phyloP scores from a whole-genome alignment of 2,888 invertebrate species.

The Colletes collaris region DNA sequence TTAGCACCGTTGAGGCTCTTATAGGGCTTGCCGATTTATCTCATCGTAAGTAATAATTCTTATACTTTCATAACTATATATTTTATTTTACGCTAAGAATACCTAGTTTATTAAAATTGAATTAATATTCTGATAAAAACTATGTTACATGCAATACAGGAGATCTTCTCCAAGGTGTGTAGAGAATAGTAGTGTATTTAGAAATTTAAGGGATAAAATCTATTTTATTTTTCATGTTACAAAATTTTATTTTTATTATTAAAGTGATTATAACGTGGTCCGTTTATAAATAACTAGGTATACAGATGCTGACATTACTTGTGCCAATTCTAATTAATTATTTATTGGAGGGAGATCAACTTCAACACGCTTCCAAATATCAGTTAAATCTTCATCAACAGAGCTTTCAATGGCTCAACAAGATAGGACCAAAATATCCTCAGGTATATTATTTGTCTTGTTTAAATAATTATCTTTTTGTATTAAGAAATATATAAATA shows the following conservation, averaged over 20 bases:
- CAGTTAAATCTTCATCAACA: conserved; percentile 92
- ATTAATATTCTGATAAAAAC: conserved; percentile 45
- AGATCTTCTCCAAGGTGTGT: conserved; percentile 85
- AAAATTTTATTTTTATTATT: conserved; percentile 14
- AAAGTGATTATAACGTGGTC: conserved; percentile 24
- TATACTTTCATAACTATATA: background rate
- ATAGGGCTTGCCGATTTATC: conserved; percentile 90
- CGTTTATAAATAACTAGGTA: conserved; percentile 86
- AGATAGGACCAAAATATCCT: conserved; percentile 96
- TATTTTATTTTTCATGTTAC: conserved; percentile 23
- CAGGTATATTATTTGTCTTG: conserved; percentile 84
- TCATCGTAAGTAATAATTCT: conserved; percentile 87
- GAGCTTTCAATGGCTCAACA: conserved; percentile 94
- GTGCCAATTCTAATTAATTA: conserved; percentile 96
- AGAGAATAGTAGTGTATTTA: conserved; percentile 23
- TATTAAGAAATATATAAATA: background rate
- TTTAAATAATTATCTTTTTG: background rate
- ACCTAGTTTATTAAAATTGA: background rate
- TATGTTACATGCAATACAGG: conserved; percentile 83
- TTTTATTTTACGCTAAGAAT: background rate
- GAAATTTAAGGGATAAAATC: background rate
- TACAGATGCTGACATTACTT: conserved; percentile 94
- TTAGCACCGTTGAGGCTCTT: conserved; percentile 90
- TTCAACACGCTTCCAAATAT: conserved; percentile 86
- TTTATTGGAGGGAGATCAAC: conserved; percentile 88